Percentiles rank a stretch among this genome's conserved stretches.
These are phyloP conservation scores for Coilia nasus DNA, from an alignment of 2,797 vertebrate genomes.

Conservation along the genomic window DNA sequence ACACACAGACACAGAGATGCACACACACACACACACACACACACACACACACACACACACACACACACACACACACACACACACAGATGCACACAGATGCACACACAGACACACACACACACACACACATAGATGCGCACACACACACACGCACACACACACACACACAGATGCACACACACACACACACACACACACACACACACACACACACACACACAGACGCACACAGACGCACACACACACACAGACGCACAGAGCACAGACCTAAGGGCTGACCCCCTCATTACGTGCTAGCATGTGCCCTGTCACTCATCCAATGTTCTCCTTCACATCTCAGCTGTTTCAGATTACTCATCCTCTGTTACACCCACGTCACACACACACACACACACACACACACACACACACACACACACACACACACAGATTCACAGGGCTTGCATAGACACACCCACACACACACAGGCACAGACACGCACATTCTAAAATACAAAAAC, in stretches of 20 bases:
- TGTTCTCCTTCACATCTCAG: slow-evolving; percentile 69
- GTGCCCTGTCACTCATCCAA: slow-evolving; percentile 71
- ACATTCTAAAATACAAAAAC: slow-evolving; percentile 12
- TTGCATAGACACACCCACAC: background rate
- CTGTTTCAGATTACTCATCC: slow-evolving; percentile 74
- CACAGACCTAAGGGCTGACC: slow-evolving; percentile 55
- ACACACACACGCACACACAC: background rate
- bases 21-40: background rate
- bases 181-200: background rate
- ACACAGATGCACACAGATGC: background rate
- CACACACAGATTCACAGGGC: background rate
- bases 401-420: background rate
- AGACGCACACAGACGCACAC: slow-evolving; percentile 13
- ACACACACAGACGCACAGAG: background rate
- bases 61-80: slow-evolving; percentile 6
- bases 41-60: background rate
- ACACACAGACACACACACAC: no score
- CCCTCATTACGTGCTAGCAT: slow-evolving; percentile 72
- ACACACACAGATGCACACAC: slow-evolving; percentile 6
- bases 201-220: background rate
- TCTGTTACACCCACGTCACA: slow-evolving; percentile 68
- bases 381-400: slow-evolving; percentile 23
- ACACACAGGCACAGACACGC: background rate
- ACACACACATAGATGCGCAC: no score
- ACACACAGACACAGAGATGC: no score